Percentiles rank a stretch among this genome's conserved stretches.
These are phyloP conservation scores for Netelia virgata DNA, from an alignment of 2,888 invertebrate species.

Conservation along the genomic window DNA sequence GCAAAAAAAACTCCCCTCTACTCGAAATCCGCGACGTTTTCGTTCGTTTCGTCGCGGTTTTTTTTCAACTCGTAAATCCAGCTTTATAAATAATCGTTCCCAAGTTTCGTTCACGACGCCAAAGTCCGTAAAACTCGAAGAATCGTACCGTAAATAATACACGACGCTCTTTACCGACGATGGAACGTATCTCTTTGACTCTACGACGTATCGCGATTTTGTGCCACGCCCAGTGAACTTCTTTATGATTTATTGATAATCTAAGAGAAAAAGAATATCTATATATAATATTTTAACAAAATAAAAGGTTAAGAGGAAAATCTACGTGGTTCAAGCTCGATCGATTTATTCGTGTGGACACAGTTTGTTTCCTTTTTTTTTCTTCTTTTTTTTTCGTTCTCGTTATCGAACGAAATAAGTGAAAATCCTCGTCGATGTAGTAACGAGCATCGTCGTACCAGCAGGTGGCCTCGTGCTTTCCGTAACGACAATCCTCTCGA, in stretches of 20 bases:
- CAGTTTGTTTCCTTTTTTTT: neutral
- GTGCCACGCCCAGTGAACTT: constrained; percentile 63
- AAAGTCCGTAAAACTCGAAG: neutral
- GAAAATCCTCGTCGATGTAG: constrained; percentile 4
- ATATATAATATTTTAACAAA: too few relatives aligned
- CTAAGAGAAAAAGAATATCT: neutral
- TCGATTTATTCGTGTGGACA: neutral
- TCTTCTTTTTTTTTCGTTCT: neutral
- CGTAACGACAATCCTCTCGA: constrained; percentile 17
- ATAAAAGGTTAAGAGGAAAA: neutral
- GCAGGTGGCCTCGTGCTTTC: constrained; percentile 36
- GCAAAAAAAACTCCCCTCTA: neutral
- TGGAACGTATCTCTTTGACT: neutral
- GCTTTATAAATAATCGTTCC: neutral
- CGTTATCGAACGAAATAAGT: constrained; percentile 10
- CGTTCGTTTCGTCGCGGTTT: constrained; percentile 4
- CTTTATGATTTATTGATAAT: constrained; percentile 11
- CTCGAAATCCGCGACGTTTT: constrained; percentile 18
- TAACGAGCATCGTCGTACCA: constrained; percentile 6
- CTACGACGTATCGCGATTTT: constrained; percentile 20
- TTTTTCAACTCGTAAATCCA: constrained; percentile 6
- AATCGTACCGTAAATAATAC: constrained; percentile 14
- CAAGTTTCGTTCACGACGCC: neutral
- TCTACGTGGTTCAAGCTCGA: neutral
- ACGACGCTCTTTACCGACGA: neutral